A percentile compares a stretch with the other conserved stretches of the same genome.
These are phyloP conservation scores for Gryon sp. DNA, from an alignment of 1,140 invertebrate species.

Conservation along the genomic window DNA sequence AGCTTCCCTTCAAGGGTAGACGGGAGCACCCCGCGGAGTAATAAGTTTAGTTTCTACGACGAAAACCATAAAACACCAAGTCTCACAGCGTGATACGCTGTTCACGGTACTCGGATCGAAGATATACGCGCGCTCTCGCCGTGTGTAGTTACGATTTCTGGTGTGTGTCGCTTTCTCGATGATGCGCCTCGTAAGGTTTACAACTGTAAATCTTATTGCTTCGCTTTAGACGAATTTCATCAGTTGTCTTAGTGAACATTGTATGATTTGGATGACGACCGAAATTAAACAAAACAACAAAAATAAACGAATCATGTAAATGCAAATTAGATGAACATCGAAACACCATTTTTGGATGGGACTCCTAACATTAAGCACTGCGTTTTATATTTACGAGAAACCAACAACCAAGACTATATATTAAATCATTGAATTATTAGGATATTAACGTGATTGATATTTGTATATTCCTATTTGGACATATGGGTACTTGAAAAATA, in stretches of 20 bases:
- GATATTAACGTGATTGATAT: too few species aligned
- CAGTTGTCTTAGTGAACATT: constrained; percentile 45
- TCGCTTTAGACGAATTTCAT: constrained; percentile 53
- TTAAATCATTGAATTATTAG: too few species aligned
- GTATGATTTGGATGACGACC: constrained; percentile 23
- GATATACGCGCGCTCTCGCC: constrained; percentile 61
- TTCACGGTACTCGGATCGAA: constrained; percentile 67
- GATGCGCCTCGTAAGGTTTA: constrained; percentile 52
- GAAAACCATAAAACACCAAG: constrained; percentile 75
- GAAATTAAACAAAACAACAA: too few species aligned
- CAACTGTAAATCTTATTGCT: constrained; percentile 53
- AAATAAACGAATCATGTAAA: constrained; percentile 27
- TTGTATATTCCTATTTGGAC: too few species aligned
- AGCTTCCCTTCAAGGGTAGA: constrained; percentile 70
- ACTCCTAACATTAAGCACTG: too few species aligned
- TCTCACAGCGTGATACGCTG: constrained; percentile 74
- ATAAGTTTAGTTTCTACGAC: constrained; percentile 78
- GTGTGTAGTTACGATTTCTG: constrained; percentile 62
- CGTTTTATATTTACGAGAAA: too few species aligned
- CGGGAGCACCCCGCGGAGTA: constrained; percentile 72
- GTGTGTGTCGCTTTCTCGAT: constrained; percentile 46
- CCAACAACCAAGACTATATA: too few species aligned
- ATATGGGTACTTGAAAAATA: too few species aligned
- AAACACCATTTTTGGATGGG: constrained; percentile 14
- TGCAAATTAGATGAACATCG: constrained; percentile 28